Conservation (phyloP, 2,888 invertebrate species). For the Idaea straminata region DNA sequence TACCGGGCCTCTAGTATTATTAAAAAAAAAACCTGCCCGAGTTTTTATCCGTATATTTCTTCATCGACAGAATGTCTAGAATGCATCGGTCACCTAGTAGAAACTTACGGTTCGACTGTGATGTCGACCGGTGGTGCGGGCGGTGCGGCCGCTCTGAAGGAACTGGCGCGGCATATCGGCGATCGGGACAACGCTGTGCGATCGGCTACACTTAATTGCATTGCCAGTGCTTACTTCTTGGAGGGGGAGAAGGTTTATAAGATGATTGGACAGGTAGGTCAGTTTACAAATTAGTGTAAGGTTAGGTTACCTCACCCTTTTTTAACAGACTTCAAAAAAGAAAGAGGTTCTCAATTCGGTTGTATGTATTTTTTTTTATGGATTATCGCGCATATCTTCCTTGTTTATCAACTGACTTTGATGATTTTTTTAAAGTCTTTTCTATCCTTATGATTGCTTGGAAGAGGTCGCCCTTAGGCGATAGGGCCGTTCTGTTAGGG, state of each 20-base stretch:
- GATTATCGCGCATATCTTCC: too few relatives aligned
- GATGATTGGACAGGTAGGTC: slow-evolving; percentile 90
- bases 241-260: slow-evolving; percentile 96
- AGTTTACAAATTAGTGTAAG: background rate
- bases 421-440: too few relatives aligned
- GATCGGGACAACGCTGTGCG: slow-evolving; percentile 98
- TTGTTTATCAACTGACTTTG: too few relatives aligned
- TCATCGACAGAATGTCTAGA: slow-evolving; percentile 90
- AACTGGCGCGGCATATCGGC: slow-evolving; percentile 96
- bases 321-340: too few relatives aligned
- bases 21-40: too few relatives aligned
- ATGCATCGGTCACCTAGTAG: slow-evolving; percentile 92
- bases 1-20: too few relatives aligned
- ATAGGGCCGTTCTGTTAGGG: too few relatives aligned
- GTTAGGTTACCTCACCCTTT: too few relatives aligned
- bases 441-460: too few relatives aligned
- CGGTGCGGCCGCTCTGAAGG: slow-evolving; percentile 89
- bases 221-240: slow-evolving; percentile 93
- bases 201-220: slow-evolving; percentile 96
- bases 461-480: too few relatives aligned
- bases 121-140: slow-evolving; percentile 90
- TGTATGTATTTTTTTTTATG: too few relatives aligned
- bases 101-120: slow-evolving; percentile 90
- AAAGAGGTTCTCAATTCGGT: too few relatives aligned
- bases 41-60: background rate